phyloP scores from a whole-genome alignment of 2,888 invertebrate genomes.

The Hemithea aestivaria region DNA sequence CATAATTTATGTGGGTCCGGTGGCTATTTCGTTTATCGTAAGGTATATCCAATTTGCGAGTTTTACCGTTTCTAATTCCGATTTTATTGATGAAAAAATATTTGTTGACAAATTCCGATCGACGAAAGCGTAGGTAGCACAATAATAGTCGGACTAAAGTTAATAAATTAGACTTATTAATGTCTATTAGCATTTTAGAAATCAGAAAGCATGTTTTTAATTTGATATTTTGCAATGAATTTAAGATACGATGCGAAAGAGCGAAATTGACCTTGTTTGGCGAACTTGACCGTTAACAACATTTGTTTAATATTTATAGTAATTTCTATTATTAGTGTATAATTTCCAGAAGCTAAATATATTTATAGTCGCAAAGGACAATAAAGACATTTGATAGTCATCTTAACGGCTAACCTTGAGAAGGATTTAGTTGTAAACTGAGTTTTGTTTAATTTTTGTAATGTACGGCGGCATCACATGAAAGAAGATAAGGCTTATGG shows the following conservation, averaged over 20 bases:
- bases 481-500: slow-evolving; percentile 14
- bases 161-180: too few relatives aligned
- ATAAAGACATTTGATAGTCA: slow-evolving; percentile 28
- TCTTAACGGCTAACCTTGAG: slow-evolving; percentile 40
- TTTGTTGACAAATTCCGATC: too few relatives aligned
- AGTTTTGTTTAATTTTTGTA: slow-evolving; percentile 9
- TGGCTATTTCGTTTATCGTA: slow-evolving; percentile 6
- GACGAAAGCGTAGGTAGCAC: background rate
- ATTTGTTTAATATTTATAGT: too few relatives aligned
- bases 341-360: background rate
- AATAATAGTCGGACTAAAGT: background rate
- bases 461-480: slow-evolving; percentile 17
- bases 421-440: slow-evolving; percentile 22
- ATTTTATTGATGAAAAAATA: slow-evolving; percentile 7
- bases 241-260: too few relatives aligned
- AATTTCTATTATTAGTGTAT: background rate
- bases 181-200: too few relatives aligned
- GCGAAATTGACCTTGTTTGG: too few relatives aligned
- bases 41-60: slow-evolving; percentile 13
- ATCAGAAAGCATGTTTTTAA: too few relatives aligned
- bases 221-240: too few relatives aligned
- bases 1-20: slow-evolving; percentile 28
- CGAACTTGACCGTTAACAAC: too few relatives aligned
- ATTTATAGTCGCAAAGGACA: slow-evolving; percentile 1
- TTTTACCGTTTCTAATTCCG: slow-evolving; percentile 26